Conservation (phyloP, 1,140 invertebrate species). For the Dryas iulia region DNA sequence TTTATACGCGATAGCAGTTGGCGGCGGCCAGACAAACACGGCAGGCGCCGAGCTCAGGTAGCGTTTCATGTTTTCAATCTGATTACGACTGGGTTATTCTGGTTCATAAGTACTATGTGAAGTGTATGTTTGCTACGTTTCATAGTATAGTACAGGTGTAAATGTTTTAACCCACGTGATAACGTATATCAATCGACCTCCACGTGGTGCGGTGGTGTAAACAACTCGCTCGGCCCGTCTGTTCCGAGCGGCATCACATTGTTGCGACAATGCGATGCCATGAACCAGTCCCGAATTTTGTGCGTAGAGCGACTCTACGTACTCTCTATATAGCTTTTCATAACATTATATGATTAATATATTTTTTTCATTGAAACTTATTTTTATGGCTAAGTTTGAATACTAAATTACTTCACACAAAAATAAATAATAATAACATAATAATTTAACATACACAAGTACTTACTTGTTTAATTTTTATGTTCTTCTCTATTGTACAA, state of each 20-base stretch:
- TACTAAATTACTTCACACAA: too few relatives aligned
- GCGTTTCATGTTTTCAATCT: conserved; percentile 70
- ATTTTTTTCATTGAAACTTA: not conserved
- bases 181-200: conserved; percentile 58
- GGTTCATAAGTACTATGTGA: conserved; percentile 40
- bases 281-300: not conserved
- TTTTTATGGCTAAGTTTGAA: too few relatives aligned
- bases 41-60: conserved; percentile 74
- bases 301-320: not conserved
- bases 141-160: conserved; percentile 42
- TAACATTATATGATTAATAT: not conserved
- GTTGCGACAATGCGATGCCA: not conserved
- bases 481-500: too few relatives aligned
- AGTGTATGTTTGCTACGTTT: conserved; percentile 37
- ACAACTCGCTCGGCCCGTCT: conserved; percentile 60
- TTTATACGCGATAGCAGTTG: conserved; percentile 50
- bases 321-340: not conserved
- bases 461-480: too few relatives aligned
- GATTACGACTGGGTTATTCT: conserved; percentile 56
- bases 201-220: conserved; percentile 75
- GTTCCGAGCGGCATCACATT: conserved; percentile 36
- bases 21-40: conserved; percentile 57
- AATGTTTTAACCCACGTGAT: conserved; percentile 59
- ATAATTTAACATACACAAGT: too few relatives aligned
- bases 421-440: too few relatives aligned